These are phyloP conservation scores for Yponomeuta cagnagella DNA, from an alignment of 2,888 invertebrate genomes.

Conservation along the genomic window DNA sequence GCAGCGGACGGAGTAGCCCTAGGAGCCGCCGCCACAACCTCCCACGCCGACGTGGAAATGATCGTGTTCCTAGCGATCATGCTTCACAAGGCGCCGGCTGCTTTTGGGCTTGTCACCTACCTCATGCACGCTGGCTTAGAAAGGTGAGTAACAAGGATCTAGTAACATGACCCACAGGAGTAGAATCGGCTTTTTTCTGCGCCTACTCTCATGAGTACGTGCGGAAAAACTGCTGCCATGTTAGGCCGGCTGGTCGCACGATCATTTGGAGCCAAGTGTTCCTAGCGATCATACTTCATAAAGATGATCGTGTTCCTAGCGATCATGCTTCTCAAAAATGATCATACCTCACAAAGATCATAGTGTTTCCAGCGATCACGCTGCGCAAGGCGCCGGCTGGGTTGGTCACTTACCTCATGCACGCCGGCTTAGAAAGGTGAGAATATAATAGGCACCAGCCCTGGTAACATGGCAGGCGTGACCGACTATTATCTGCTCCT, in stretches of 20 bases:
- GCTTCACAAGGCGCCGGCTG: constrained; percentile 99
- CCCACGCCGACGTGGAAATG: constrained; percentile 96
- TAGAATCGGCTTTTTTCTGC: too few relatives aligned
- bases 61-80: constrained; percentile 99
- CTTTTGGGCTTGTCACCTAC: constrained; percentile 98
- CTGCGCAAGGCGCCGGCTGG: constrained; percentile 99
- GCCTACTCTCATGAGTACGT: too few relatives aligned
- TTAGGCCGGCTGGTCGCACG: too few relatives aligned
- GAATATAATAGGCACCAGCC: too few relatives aligned
- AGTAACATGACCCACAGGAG: too few relatives aligned
- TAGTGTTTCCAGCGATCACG: constrained; percentile 99
- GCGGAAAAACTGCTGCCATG: too few relatives aligned
- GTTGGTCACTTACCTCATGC: constrained; percentile 95
- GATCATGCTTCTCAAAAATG: constrained; percentile 93
- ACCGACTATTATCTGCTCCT: too few relatives aligned
- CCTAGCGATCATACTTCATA: too few relatives aligned
- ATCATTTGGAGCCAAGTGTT: too few relatives aligned
- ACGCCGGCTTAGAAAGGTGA: constrained; percentile 92
- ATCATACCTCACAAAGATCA: constrained; percentile 75
- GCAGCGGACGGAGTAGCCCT: constrained; percentile 96
- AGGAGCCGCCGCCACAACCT: constrained; percentile 98
- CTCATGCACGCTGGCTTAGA: constrained; percentile 96
- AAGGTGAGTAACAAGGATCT: constrained; percentile 51
- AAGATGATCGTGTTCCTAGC: constrained; percentile 79
- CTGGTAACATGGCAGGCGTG: too few relatives aligned